These are phyloP conservation scores for Keiferia lycopersicella DNA, from an alignment of 2,888 invertebrate species.

Conservation along the genomic window DNA sequence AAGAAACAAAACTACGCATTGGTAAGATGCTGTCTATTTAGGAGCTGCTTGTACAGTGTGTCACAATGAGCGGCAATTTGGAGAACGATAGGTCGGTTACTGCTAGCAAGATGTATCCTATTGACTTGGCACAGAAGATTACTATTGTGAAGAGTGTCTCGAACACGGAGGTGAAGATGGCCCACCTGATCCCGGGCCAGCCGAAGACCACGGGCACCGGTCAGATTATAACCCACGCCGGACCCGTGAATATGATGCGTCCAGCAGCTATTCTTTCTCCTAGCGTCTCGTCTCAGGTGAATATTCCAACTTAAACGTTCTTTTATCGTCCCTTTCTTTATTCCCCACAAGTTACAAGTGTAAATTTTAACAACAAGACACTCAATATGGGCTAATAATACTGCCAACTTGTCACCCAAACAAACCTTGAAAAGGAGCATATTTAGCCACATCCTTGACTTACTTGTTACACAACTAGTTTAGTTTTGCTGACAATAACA, in stretches of 20 bases:
- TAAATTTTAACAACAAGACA: neutral
- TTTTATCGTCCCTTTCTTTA: neutral
- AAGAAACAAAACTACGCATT: neutral
- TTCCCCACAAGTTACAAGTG: neutral
- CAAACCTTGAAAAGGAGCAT: slow-evolving; percentile 15
- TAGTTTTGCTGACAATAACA: neutral
- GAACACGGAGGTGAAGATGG: slow-evolving; percentile 74
- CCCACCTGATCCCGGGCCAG: slow-evolving; percentile 69
- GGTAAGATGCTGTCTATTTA: slow-evolving; percentile 28
- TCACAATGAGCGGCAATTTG: slow-evolving; percentile 72
- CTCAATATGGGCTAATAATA: slow-evolving; percentile 6
- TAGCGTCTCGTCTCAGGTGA: slow-evolving; percentile 71
- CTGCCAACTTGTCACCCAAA: slow-evolving; percentile 15
- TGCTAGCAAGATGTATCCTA: slow-evolving; percentile 80
- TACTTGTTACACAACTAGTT: no score
- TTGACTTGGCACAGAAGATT: slow-evolving; percentile 78
- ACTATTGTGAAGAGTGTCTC: slow-evolving; percentile 75
- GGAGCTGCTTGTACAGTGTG: slow-evolving; percentile 22
- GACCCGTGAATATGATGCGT: slow-evolving; percentile 69
- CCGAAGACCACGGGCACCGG: slow-evolving; percentile 60
- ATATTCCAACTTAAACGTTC: slow-evolving; percentile 2
- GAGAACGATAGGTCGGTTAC: slow-evolving; percentile 81
- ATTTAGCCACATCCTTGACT: slow-evolving; percentile 4
- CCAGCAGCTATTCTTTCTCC: slow-evolving; percentile 73
- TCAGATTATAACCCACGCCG: slow-evolving; percentile 68